phyloP scores from a whole-genome alignment of 2,113 vertebrate genomes.

The Fregetta grallaria region DNA sequence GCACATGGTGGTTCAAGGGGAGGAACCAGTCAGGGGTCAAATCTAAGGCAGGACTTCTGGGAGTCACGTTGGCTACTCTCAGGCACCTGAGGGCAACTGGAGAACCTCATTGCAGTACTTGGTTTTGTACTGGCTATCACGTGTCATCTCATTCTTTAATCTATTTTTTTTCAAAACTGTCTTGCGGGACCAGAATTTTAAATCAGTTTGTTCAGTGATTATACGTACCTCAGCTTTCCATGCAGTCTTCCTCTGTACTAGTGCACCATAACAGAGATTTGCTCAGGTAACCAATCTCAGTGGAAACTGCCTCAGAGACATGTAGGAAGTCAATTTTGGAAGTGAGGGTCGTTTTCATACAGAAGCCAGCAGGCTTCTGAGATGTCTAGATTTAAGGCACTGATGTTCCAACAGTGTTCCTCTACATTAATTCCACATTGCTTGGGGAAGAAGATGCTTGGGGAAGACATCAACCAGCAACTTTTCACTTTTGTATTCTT shows the following conservation, averaged over 20 bases:
- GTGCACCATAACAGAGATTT: fast-evolving
- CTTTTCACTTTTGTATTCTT: background rate
- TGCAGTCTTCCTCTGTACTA: background rate
- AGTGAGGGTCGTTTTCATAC: background rate
- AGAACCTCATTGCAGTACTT: background rate
- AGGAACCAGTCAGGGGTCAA: background rate
- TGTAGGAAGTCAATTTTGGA: background rate
- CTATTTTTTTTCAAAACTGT: background rate
- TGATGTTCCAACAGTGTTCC: background rate
- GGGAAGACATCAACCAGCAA: background rate
- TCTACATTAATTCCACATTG: background rate
- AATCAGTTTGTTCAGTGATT: background rate
- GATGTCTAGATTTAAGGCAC: background rate
- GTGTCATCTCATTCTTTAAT: background rate
- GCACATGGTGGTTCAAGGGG: background rate
- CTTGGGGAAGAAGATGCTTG: background rate
- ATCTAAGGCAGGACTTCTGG: background rate
- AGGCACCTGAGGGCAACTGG: background rate
- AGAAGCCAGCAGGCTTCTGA: background rate
- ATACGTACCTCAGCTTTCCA: background rate
- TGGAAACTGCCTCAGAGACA: background rate
- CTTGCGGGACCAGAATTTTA: background rate
- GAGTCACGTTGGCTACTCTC: background rate
- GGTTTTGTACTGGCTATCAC: background rate
- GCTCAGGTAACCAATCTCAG: background rate